These are phyloP conservation scores for Accipiter virgatus DNA, from an alignment of 2,113 vertebrate genomes.

Conservation along the genomic window DNA sequence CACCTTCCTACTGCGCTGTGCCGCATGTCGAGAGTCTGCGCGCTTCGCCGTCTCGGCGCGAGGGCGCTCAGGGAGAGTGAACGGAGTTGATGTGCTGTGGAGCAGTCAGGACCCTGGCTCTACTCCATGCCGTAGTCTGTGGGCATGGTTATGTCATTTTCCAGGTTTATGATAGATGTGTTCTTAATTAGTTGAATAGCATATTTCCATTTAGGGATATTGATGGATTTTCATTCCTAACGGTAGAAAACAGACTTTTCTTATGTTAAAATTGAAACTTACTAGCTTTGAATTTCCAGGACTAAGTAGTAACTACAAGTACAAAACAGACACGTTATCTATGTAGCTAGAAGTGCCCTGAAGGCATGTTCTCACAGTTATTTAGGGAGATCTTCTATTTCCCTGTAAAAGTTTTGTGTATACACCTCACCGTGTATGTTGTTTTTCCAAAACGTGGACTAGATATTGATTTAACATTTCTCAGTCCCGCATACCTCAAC, in stretches of 20 bases:
- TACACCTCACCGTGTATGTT: not conserved
- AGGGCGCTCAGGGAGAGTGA: not conserved
- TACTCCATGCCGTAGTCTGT: accelerated
- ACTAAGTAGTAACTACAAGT: not conserved
- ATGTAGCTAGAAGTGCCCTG: not conserved
- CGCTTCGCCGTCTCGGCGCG: accelerated
- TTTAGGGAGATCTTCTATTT: not conserved
- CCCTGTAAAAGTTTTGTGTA: not conserved
- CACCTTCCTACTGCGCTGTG: too few relatives aligned
- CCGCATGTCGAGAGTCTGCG: not conserved
- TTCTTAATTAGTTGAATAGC: not conserved
- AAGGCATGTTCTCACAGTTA: not conserved
- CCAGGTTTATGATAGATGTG: not conserved
- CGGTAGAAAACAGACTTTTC: not conserved
- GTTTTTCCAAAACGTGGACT: not conserved
- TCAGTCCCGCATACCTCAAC: not conserved
- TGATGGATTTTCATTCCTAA: not conserved
- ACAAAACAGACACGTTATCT: not conserved
- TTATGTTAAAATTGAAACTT: not conserved
- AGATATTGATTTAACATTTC: not conserved
- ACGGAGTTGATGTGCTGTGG: not conserved
- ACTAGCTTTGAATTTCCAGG: not conserved
- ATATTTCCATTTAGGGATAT: not conserved
- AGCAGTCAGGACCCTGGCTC: not conserved
- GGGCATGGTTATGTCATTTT: not conserved